Conservation (phyloP, 2,113 vertebrate genomes). For the Coptodon bakossiorum region DNA sequence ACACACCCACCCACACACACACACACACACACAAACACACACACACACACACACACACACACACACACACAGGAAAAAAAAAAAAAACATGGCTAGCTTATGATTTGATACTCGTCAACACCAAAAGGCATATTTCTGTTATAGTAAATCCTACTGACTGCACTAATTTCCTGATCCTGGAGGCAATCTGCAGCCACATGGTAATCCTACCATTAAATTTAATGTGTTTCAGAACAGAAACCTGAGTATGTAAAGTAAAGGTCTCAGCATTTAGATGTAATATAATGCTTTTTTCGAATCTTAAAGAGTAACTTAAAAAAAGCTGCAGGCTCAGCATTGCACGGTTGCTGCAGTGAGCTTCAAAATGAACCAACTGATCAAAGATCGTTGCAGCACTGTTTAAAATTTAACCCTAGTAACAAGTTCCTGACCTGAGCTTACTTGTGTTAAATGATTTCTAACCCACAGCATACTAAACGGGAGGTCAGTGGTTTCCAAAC, state of each 20-base stretch:
- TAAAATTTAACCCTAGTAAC: neutral
- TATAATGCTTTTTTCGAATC: neutral
- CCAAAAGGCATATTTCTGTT: neutral
- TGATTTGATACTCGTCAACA: neutral
- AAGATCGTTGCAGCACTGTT: neutral
- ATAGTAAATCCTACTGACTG: neutral
- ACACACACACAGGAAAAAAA: neutral
- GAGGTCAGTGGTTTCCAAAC: neutral
- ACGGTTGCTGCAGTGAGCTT: neutral
- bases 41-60: too few species aligned
- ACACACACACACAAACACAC: too few species aligned
- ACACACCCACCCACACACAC: neutral
- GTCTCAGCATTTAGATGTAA: neutral
- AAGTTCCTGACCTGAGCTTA: neutral
- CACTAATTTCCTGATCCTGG: neutral
- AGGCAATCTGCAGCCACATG: neutral
- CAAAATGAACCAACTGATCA: neutral
- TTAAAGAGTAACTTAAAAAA: neutral
- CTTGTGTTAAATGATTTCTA: neutral
- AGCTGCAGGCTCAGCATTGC: neutral
- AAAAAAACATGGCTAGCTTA: neutral
- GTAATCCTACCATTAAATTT: neutral
- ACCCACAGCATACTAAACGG: accelerated
- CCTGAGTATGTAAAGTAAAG: neutral
- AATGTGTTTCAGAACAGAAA: neutral